Conservation (phyloP, 2,888 invertebrate genomes). For the Acanthococcus lagerstroemiae region DNA sequence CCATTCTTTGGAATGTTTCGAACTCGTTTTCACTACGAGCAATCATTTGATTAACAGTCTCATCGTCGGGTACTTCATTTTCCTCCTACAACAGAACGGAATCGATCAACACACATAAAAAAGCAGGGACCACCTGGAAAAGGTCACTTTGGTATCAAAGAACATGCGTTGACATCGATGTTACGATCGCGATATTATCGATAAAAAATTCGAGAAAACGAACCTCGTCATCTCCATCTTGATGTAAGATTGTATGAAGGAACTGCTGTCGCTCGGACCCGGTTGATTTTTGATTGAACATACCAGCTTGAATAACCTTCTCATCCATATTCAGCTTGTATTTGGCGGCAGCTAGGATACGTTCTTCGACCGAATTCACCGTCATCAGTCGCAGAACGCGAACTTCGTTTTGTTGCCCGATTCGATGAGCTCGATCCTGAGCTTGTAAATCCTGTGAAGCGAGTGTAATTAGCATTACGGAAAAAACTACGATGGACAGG, state of each 20-base stretch:
- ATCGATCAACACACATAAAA: too few relatives aligned
- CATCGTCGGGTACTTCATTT: slow-evolving; percentile 96
- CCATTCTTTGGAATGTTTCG: slow-evolving; percentile 85
- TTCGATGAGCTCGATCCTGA: slow-evolving; percentile 98
- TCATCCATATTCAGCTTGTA: slow-evolving; percentile 99
- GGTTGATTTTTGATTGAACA: slow-evolving; percentile 99
- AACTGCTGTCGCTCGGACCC: slow-evolving; percentile 93
- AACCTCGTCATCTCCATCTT: slow-evolving; percentile 86
- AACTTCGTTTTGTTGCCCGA: slow-evolving; percentile 97
- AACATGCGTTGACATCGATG: not conserved
- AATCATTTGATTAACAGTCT: slow-evolving; percentile 98
- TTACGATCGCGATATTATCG: not conserved
- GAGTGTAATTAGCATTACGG: too few relatives aligned
- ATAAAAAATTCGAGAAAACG: not conserved
- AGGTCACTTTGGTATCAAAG: not conserved
- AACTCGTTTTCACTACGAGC: slow-evolving; percentile 91
- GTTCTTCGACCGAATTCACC: slow-evolving; percentile 96
- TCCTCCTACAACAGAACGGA: slow-evolving; percentile 60
- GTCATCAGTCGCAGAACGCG: slow-evolving; percentile 95
- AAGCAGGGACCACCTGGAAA: not conserved
- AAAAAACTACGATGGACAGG: too few relatives aligned
- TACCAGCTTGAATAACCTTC: slow-evolving; percentile 99
- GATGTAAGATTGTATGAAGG: slow-evolving; percentile 85
- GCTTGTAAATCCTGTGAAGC: slow-evolving; percentile 82
- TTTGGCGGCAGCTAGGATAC: slow-evolving; percentile 93